Evolutionary conservation across 2,113 vertebrate genomes (phyloP).

Genomic region (Pseudorectes ferrugineus): DNA sequence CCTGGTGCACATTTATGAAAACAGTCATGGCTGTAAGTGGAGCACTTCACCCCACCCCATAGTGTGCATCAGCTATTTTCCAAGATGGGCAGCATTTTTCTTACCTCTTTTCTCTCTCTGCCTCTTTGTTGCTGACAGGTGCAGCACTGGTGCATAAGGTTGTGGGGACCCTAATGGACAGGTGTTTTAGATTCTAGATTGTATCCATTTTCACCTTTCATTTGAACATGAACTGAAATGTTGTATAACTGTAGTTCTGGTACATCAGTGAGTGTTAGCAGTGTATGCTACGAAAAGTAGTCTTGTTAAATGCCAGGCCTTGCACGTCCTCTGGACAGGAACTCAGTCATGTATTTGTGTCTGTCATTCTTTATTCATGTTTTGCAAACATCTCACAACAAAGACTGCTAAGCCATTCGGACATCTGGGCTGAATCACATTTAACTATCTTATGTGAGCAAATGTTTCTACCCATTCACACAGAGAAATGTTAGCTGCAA

Average conservation of each 20-base stretch:
- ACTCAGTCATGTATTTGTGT: background rate
- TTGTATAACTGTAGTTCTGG: background rate
- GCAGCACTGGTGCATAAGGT: background rate
- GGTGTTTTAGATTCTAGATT: background rate
- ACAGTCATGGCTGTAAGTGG: background rate
- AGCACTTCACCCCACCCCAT: accelerated
- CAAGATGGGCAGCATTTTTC: background rate
- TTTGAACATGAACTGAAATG: background rate
- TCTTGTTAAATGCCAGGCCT: background rate
- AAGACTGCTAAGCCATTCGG: background rate
- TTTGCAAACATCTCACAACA: slow-evolving; percentile 16
- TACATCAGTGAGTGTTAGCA: background rate
- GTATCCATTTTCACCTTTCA: background rate
- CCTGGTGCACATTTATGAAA: background rate
- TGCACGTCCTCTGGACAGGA: background rate
- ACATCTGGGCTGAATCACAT: slow-evolving; percentile 36
- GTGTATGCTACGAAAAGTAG: background rate
- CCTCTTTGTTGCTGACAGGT: background rate
- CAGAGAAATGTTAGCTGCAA: background rate
- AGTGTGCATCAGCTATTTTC: background rate
- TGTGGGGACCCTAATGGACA: background rate
- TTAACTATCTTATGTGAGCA: slow-evolving; percentile 29
- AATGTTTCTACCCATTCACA: background rate
- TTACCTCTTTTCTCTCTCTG: background rate
- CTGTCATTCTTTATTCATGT: background rate